Percentiles rank a stretch among this genome's conserved stretches.
Conservation (phyloP, 2,888 invertebrate species). For the Tetropium fuscum region DNA sequence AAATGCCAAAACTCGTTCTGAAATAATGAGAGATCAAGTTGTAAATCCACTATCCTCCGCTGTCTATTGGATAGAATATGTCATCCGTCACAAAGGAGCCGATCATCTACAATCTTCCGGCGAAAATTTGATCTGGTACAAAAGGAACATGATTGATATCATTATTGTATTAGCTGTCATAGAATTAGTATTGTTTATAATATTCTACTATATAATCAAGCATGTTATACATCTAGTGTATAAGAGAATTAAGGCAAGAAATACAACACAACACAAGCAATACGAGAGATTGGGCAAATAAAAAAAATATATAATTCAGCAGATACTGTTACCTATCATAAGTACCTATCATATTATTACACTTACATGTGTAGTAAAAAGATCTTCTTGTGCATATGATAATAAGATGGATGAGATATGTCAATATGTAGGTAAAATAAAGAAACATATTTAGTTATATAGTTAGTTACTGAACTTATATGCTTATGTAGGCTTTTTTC, state of each 20-base stretch:
- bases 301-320: not conserved
- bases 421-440: too few relatives aligned
- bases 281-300: slow-evolving; percentile 13
- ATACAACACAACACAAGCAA: slow-evolving; percentile 10
- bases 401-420: too few relatives aligned
- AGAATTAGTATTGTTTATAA: slow-evolving; percentile 34
- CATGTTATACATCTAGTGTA: slow-evolving; percentile 29
- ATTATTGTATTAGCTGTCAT: slow-evolving; percentile 29
- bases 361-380: too few relatives aligned
- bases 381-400: too few relatives aligned
- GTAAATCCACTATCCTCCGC: slow-evolving; percentile 32
- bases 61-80: slow-evolving; percentile 37
- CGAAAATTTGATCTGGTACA: slow-evolving; percentile 26
- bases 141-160: slow-evolving; percentile 36
- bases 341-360: too few relatives aligned
- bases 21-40: slow-evolving; percentile 29
- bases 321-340: too few relatives aligned
- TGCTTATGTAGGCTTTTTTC: too few relatives aligned
- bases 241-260: not conserved
- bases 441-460: too few relatives aligned
- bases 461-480: too few relatives aligned
- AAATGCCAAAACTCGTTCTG: slow-evolving; percentile 19
- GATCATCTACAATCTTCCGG: slow-evolving; percentile 34
- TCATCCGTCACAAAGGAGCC: slow-evolving; percentile 33
- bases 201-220: slow-evolving; percentile 40